These are phyloP conservation scores for Troides oblongomaculatus DNA, from an alignment of 2,888 invertebrate species.

Conservation along the genomic window DNA sequence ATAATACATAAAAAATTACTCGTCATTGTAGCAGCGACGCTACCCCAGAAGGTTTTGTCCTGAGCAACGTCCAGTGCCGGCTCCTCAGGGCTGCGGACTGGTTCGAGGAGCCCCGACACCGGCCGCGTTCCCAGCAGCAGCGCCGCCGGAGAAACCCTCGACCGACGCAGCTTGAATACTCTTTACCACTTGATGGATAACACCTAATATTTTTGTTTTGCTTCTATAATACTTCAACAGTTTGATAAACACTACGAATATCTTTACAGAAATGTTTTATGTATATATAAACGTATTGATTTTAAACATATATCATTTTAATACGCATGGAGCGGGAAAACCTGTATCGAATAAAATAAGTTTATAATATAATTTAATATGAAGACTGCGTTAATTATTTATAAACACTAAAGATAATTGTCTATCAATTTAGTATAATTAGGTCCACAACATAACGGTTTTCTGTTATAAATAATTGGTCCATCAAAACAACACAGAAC, in stretches of 20 bases:
- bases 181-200: conserved; percentile 9
- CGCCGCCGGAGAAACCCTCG: conserved; percentile 74
- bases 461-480: conserved; percentile 36
- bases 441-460: neutral
- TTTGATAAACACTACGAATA: neutral
- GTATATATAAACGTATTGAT: neutral
- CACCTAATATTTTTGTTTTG: conserved; percentile 26
- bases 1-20: conserved; percentile 46
- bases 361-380: neutral
- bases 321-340: neutral
- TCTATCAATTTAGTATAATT: conserved; percentile 8
- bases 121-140: conserved; percentile 80
- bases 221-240: conserved; percentile 9
- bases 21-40: conserved; percentile 65
- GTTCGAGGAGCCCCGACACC: conserved; percentile 74
- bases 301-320: neutral
- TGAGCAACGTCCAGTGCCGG: conserved; percentile 75
- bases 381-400: too few species aligned
- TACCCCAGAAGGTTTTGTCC: conserved; percentile 76
- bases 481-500: conserved; percentile 42
- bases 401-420: neutral
- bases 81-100: conserved; percentile 71
- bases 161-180: conserved; percentile 71
- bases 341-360: neutral
- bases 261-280: neutral